Evolutionary conservation across 2,888 invertebrate genomes (phyloP).

Genomic region (Tricholauxania praeusta): DNA sequence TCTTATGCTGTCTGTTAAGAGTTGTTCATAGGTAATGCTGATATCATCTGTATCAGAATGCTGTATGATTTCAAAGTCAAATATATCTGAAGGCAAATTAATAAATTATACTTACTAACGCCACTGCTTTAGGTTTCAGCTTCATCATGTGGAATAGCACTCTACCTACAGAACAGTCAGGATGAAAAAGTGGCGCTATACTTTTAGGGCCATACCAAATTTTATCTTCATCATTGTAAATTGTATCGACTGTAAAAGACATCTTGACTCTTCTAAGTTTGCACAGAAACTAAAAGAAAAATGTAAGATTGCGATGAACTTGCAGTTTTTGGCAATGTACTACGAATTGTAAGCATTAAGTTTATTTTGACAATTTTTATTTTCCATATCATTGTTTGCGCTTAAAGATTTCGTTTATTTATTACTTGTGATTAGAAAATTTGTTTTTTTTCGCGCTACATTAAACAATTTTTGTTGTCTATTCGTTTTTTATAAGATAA

Average conservation of each 20-base stretch:
- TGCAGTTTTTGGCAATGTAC: no score
- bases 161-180: background rate
- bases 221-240: background rate
- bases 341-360: no score
- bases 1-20: background rate
- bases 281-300: no score
- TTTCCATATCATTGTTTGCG: no score
- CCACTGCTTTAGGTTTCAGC: conserved; percentile 11
- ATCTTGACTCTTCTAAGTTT: background rate
- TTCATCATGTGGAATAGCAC: conserved; percentile 4
- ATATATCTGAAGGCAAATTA: background rate
- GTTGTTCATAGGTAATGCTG: conserved; percentile 12
- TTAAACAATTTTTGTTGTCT: no score
- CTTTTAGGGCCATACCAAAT: conserved; percentile 1
- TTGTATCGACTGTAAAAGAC: background rate
- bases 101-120: background rate
- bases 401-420: no score
- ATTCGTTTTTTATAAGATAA: no score
- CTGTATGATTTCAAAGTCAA: background rate
- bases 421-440: no score
- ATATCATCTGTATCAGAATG: background rate
- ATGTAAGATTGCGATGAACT: no score
- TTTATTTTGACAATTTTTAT: no score
- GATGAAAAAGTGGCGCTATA: background rate
- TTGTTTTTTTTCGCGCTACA: no score